Base-by-base conservation (phyloP, 2,888 invertebrate genomes). In the Leptinotarsa tumamoca region DNA sequence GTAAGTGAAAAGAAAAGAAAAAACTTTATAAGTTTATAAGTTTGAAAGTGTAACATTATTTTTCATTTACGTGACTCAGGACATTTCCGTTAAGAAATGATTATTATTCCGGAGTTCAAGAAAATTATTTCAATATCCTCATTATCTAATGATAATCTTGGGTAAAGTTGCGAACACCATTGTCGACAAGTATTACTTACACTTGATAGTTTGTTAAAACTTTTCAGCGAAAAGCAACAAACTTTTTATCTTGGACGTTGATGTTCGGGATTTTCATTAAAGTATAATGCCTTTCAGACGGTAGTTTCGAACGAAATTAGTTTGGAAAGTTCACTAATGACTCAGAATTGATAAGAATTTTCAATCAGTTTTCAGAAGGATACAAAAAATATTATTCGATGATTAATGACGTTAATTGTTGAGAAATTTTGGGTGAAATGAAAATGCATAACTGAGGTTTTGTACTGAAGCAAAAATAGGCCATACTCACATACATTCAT, bases 141-240 rank as follows among this genome's bases (percentile, higher is more conserved):
- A 43, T 17, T 43, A 15, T n/a, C 27, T 10, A 27, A 27, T 63
- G 10, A 33, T 63, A 7, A 63, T n/a, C 33, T 63, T 33, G 13
- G 15, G 63, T n/a, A 43, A 63, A 43, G 63, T n/a, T 43, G 13
- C 3, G 14, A 63, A 33, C 33, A 33, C 27, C 63, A 63, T 63
- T 43, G 10, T 63, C 63, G 63, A 63, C 63, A 63, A 63, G 33
- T 33, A 63, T 27, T 33, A 17, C 27, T 63, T 14, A 63, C 17
- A n/a, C 63, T 63, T 27, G 2, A 63, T 27, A n/a, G 63, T 63
- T 63, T 63, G 63, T 63, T 27, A 17, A 63, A 63, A 63, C 63
- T 63, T 63, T 63, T 63, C 33, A n/a, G n/a, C 63, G 33, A 63
- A 3, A 27, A 63, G 18, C 63, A 63, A 63, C n/a, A n/a, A 63